Evolutionary conservation across 2,113 vertebrate species (phyloP).

Genomic region (Ameiurus melas): DNA sequence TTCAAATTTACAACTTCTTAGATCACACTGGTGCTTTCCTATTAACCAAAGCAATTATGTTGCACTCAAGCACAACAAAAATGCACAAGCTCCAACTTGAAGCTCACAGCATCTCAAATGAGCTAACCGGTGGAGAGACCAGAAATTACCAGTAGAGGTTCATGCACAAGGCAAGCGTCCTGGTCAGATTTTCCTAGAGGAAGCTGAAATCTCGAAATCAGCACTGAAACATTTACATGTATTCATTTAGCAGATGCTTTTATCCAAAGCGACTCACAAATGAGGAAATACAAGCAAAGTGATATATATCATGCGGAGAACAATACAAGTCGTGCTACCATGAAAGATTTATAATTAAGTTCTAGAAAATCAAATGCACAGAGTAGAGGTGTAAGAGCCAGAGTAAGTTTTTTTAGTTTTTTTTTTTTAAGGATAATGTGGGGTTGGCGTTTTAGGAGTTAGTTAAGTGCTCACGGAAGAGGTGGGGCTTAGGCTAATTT

Average conservation of each 20-base stretch:
- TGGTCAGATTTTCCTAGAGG: not conserved
- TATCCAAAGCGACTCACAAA: no score
- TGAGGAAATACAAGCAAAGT: no score
- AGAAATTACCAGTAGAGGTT: not conserved
- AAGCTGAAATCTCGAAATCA: not conserved
- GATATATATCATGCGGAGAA: no score
- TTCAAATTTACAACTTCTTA: not conserved
- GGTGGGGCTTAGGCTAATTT: no score
- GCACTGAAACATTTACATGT: not conserved
- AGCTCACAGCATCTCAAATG: not conserved
- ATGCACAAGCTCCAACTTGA: not conserved
- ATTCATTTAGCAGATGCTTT: not conserved
- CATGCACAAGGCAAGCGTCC: not conserved
- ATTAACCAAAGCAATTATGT: slow-evolving; percentile 21
- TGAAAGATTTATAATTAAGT: no score
- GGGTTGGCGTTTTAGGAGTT: no score
- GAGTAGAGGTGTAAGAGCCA: no score
- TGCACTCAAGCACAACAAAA: slow-evolving; percentile 8
- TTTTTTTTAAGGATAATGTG: no score
- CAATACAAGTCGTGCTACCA: no score
- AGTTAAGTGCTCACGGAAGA: no score
- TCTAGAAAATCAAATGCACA: no score
- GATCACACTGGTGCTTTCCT: slow-evolving; percentile 5
- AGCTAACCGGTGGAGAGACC: not conserved
- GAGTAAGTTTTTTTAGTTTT: no score